Conservation (phyloP, 2,888 invertebrate species). For the Drosophila helvetica region DNA sequence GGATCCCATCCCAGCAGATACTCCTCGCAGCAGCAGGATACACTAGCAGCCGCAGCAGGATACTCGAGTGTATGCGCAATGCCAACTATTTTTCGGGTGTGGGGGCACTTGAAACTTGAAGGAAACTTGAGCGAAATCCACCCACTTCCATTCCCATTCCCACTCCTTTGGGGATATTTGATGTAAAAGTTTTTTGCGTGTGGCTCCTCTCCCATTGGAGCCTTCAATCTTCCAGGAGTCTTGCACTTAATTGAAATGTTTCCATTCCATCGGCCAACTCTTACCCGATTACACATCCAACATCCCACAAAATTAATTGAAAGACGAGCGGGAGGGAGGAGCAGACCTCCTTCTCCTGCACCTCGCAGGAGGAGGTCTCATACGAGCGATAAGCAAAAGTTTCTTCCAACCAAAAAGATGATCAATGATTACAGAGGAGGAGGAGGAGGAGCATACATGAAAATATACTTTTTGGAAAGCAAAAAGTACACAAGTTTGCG, state of each 20-base stretch:
- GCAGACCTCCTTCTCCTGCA: too few relatives aligned
- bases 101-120: conserved; percentile 24
- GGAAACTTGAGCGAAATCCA: background rate
- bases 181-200: conserved; percentile 26
- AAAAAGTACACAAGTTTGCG: background rate
- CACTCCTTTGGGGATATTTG: conserved; percentile 7
- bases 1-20: background rate
- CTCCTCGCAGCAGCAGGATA: background rate
- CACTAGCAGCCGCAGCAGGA: background rate
- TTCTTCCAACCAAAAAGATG: background rate
- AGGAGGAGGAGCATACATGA: background rate
- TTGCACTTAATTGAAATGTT: conserved; percentile 67
- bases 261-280: background rate
- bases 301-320: background rate
- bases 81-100: conserved; percentile 51
- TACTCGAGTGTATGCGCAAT: conserved; percentile 58
- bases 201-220: conserved; percentile 53
- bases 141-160: background rate
- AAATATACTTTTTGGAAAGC: background rate
- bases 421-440: background rate
- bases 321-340: background rate
- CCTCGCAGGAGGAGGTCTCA: background rate
- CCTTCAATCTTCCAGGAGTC: conserved; percentile 59
- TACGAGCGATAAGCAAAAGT: background rate
- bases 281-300: conserved; percentile 27